Evolutionary conservation across 2,888 invertebrate genomes (phyloP), one percentile per base, ranked within the genome.

Genomic region (Coecobrya sp.): DNA sequence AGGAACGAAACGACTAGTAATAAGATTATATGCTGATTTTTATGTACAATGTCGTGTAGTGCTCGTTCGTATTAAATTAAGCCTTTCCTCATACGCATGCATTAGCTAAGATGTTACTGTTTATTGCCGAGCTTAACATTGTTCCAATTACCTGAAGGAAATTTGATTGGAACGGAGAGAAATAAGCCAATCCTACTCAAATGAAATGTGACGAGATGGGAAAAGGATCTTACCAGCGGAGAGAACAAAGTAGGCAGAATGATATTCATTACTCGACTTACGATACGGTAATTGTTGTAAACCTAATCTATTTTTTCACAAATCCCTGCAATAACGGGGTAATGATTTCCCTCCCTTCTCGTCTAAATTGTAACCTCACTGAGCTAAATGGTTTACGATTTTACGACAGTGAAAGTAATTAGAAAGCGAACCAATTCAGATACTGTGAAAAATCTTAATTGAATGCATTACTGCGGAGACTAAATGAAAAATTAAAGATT

Each of bases 271-370:
- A 76, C 49, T 49, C n/a, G n/a, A n/a, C 42, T 49, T 30, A 30
- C 70, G 76, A 76, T 76, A 76, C 76, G 76, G 25, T 76, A 76
- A 76, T 76, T 76, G 76, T 76, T 76, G 52, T 76, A 52, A 52
- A 52, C 16, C 49, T 76, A 76, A 49, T 52, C 76, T 76, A 76
- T n/a, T 76, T 76, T 73, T 7, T 76, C 25, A 11, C 49, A 25
- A 76, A 25, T 49, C 49, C 49, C 49, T 49, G 16, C 25, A 76
- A 22, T 76, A 45, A 73, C 19, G 79, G 52, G 55, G 27, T 27
- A 79, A 79, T 52, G 52, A 27, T 4, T 22, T 30, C 13, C 1
- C 1, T 25, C 19, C 25, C 25, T 0, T 42, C n/a, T 70, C 27
- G 27, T 27, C 8, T 70, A 25, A 11, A 16, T 4, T 42, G 45